Evolutionary conservation across 1,140 invertebrate species (phyloP), one percentile per base, ranked within the genome.

Genomic region (Zaprionus inermis): DNA sequence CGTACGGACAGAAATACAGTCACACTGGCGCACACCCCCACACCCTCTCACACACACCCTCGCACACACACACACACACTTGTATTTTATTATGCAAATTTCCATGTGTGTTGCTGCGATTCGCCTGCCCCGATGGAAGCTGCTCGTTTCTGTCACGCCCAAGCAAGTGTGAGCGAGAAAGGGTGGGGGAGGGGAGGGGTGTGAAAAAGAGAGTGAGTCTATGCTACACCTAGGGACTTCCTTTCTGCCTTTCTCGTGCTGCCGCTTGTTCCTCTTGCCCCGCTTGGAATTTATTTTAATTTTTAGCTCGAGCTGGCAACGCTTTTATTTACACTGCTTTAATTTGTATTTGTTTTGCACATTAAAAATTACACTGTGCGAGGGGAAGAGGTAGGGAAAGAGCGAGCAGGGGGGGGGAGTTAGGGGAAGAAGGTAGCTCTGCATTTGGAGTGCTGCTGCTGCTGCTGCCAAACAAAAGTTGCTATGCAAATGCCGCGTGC

Each of bases 321-420:
- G 28, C 67, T 75, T 71, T 67, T 70, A 79, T 79, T 79, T 79
- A 74, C 75, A 77, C 67, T 78, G 71, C 75, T 79, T 79, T 78
- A 79, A 79, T 79, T 79, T 74, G 60, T 78, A 78, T 79, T 79
- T 79, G 75, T 79, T 79, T 74, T 66, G 38, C 75, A 70, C 78
- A 79, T 79, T 78, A 76, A 69, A 78, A 76, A 79, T 73, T 72
- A 76, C 66, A 66, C 44, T 12, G 18, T 11, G 44, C 44, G 9
- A 55, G 24, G 41, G 16, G 32, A 14, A 34, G 57, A 20, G 44
- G 10, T 46, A 14, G 41, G 63, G 55, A 9, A 1, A 16, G 38
- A 9, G 38, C 6, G 36, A n/a, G 3, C 0, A 4, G 36, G 14
- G 14, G 4, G 34, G 32, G 36, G 5, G n/a, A n/a, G n/a, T n/a